A percentile compares a stretch with the other conserved stretches of the same genome.
Conservation (phyloP, 2,113 vertebrate species). For the Mobula hypostoma region DNA sequence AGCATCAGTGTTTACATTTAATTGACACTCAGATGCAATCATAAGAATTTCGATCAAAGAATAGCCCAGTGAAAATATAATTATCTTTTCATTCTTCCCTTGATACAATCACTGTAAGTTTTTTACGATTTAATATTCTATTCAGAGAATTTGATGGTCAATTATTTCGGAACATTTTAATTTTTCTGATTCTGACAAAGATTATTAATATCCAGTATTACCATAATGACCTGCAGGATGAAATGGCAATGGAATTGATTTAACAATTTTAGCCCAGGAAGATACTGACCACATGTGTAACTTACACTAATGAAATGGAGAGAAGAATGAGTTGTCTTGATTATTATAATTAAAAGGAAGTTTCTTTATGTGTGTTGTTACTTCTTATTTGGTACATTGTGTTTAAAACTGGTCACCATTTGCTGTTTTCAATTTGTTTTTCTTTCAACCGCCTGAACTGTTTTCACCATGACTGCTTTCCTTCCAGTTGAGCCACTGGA, state of each 20-base stretch:
- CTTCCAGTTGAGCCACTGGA: neutral
- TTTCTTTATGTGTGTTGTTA: neutral
- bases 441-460: neutral
- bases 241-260: neutral
- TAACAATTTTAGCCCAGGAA: neutral
- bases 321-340: neutral
- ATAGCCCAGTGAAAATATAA: neutral
- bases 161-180: neutral
- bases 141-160: neutral
- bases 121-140: neutral
- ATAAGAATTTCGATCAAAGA: neutral
- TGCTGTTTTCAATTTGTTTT: neutral
- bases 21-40: too few relatives aligned
- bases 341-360: neutral
- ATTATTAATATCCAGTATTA: neutral
- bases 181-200: neutral
- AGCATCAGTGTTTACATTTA: too few relatives aligned
- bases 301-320: neutral
- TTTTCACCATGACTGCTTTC: constrained; percentile 10
- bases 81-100: neutral
- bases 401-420: neutral
- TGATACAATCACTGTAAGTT: neutral
- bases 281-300: neutral
- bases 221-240: neutral
- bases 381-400: neutral